These are phyloP conservation scores for Melangyna quadrimaculata DNA, from an alignment of 2,888 invertebrate species.

Conservation along the genomic window DNA sequence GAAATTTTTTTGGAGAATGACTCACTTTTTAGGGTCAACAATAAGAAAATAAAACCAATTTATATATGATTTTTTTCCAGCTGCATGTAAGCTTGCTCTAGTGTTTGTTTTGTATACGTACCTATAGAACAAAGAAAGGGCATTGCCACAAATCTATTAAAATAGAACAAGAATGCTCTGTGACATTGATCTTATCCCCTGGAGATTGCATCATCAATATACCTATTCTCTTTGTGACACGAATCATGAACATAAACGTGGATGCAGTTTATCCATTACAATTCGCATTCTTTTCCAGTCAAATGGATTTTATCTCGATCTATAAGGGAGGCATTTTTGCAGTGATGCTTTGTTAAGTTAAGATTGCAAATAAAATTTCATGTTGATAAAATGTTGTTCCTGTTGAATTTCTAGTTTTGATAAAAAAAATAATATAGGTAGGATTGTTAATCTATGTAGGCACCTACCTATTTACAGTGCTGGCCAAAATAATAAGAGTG, in stretches of 20 bases:
- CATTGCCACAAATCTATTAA: neutral
- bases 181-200: conserved; percentile 7
- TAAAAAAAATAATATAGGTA: too few species aligned
- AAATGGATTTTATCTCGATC: neutral
- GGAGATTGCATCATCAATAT: conserved; percentile 37
- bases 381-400: too few species aligned
- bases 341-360: too few species aligned
- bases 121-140: neutral
- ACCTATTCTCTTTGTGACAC: neutral
- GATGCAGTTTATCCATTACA: neutral
- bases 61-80: neutral
- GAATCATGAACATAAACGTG: too few species aligned
- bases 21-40: conserved; percentile 43
- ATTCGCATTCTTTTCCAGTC: neutral
- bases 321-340: neutral
- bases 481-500: too few species aligned
- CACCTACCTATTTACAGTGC: too few species aligned
- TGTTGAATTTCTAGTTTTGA: too few species aligned
- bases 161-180: neutral
- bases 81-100: neutral
- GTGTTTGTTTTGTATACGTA: neutral
- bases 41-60: neutral
- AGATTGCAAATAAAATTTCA: too few species aligned
- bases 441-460: too few species aligned
- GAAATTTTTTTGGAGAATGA: conserved; percentile 45